phyloP scores from a whole-genome alignment of 2,888 invertebrate species.

The Odontothrips loti region DNA sequence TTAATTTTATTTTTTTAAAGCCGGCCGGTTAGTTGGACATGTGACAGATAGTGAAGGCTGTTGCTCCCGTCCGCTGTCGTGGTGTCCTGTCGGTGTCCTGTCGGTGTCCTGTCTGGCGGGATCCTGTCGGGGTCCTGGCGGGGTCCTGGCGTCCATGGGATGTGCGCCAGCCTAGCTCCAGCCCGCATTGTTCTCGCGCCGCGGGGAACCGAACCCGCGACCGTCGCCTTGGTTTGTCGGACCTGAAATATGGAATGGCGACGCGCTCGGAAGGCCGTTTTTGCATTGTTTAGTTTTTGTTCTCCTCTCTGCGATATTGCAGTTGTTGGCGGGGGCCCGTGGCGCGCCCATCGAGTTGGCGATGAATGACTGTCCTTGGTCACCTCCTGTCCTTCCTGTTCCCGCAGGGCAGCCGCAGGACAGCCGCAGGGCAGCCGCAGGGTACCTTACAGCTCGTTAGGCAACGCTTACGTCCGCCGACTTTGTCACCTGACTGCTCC shows the following conservation, averaged over 20 bases:
- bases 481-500: too few relatives aligned
- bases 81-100: too few relatives aligned
- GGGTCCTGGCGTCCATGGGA: too few relatives aligned
- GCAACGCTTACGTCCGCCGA: too few relatives aligned
- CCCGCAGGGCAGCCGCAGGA: too few relatives aligned
- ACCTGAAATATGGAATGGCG: neutral
- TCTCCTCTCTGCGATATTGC: neutral
- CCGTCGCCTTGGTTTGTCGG: neutral
- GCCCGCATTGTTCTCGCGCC: neutral
- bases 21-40: too few relatives aligned
- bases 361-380: neutral
- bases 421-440: too few relatives aligned
- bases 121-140: too few relatives aligned
- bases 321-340: neutral
- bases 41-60: too few relatives aligned
- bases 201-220: neutral
- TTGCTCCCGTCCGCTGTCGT: too few relatives aligned
- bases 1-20: neutral
- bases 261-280: neutral
- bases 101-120: too few relatives aligned
- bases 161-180: neutral
- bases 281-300: neutral
- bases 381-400: neutral
- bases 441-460: too few relatives aligned
- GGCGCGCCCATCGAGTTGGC: neutral